Percentiles rank a stretch among this genome's conserved stretches.
Conservation (phyloP, 1,140 invertebrate species). For the Paraescarpia echinospica region DNA sequence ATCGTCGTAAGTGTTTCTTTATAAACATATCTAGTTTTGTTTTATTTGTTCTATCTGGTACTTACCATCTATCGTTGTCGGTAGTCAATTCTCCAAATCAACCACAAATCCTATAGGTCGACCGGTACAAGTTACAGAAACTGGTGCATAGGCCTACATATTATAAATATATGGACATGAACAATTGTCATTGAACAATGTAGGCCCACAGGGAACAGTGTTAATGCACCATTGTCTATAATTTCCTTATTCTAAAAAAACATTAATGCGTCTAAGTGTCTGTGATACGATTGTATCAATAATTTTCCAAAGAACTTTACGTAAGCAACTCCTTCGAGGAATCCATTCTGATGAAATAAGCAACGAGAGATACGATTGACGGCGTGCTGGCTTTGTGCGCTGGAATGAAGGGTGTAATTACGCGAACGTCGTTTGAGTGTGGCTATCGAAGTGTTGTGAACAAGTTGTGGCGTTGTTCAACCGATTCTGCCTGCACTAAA, state of each 20-base stretch:
- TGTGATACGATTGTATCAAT: neutral
- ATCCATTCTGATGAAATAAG: neutral
- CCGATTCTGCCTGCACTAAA: neutral
- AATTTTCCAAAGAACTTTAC: neutral
- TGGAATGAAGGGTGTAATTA: neutral
- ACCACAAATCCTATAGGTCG: no score
- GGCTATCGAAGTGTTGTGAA: neutral
- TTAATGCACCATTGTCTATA: neutral
- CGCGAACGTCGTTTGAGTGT: neutral
- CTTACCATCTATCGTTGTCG: no score
- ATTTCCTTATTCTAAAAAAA: neutral
- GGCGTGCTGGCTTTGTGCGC: neutral
- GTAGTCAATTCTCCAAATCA: neutral
- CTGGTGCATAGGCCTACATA: neutral
- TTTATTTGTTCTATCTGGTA: neutral
- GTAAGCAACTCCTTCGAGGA: neutral
- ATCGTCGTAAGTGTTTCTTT: neutral
- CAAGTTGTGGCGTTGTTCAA: neutral
- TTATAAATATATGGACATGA: neutral
- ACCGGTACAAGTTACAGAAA: neutral
- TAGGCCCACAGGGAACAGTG: neutral
- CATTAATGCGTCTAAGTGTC: neutral
- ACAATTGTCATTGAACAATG: no score
- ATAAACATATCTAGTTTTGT: neutral
- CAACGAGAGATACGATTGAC: neutral